Conservation (phyloP, 2,113 vertebrate genomes). For the Platysternon megacephalum region DNA sequence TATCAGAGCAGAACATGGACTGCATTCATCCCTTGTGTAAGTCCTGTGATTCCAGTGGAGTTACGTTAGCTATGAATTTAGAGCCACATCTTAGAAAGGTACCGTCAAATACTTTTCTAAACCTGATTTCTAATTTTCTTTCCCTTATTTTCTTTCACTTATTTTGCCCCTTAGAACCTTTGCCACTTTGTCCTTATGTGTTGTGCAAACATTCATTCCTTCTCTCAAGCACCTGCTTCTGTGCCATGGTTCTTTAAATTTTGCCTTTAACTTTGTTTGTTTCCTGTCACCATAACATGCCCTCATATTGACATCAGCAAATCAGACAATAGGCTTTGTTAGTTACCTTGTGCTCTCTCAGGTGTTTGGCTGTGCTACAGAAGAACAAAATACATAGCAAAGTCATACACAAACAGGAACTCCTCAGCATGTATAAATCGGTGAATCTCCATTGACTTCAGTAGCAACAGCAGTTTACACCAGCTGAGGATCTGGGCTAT, state of each 20-base stretch:
- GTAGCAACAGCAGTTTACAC: neutral
- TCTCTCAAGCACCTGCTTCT: neutral
- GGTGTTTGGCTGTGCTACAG: constrained; percentile 17
- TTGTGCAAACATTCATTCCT: neutral
- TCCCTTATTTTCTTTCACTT: neutral
- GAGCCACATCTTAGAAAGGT: neutral
- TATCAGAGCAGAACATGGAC: neutral
- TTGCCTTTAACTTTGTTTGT: neutral
- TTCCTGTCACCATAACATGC: neutral
- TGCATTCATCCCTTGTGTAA: neutral
- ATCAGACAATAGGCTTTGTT: constrained; percentile 36
- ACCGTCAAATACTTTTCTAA: neutral
- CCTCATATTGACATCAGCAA: constrained; percentile 32
- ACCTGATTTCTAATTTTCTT: constrained; percentile 26
- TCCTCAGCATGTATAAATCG: neutral
- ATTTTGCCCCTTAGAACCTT: neutral
- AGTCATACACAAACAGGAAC: constrained; percentile 24
- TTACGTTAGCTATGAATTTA: neutral
- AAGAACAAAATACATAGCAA: constrained; percentile 38
- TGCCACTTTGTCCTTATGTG: neutral
- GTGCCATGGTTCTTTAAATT: constrained; percentile 8
- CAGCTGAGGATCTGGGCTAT: constrained; percentile 17
- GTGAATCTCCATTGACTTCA: neutral
- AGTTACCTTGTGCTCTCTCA: constrained; percentile 25
- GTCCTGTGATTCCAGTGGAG: neutral